Base-by-base conservation (phyloP, 2,113 vertebrate genomes). In the Heterochromis multidens region DNA sequence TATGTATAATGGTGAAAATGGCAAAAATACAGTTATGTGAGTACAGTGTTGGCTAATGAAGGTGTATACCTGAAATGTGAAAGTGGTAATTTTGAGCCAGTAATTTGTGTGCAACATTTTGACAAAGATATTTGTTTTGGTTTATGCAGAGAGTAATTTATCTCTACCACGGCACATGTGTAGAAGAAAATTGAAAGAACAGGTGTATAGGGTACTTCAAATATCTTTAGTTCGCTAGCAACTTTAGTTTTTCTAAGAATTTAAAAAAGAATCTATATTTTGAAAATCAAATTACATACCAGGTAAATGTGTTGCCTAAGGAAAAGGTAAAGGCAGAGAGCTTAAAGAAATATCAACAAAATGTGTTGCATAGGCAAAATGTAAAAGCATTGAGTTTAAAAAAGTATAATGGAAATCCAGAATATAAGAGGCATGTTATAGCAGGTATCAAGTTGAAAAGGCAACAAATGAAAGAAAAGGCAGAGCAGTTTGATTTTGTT, bases 21-120 rank as follows among this genome's bases (percentile, higher is more conserved):
- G 21, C 0, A 56, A 2, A n/a, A 6, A n/a, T 56, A 56, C 1
- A 56, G 9, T 4, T 56, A 21, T 10, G 11, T 3, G 0, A 56
- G 0, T 43, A 43, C 40, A 5, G 40, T 13, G 5, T 3, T 43
- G 1, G 12, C 13, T 13, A 43, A 43, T 56, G n/a, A 56, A 56
- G 54, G 21, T 9, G 7, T 33, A n/a, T 56, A 56, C 0, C n/a
- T 56, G 0, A 23, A 0, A 0, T 23, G 54, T 6, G 1, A 57
- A 23, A 57, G 5, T 57, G 1, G 54, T 57, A 2, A 57, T 57
- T 23, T 23, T 23, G 54, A 3, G 10, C 7, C 21, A 57, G 54
- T 12, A 57, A 57, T 23, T 6, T 57, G 54, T 12, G n/a, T 56
- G 21, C 54, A 56, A 54, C 0, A 54, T 54, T 54, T 46, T 46